Conservation (phyloP, 2,797 vertebrate genomes). For the Loris lydekkerianus region DNA sequence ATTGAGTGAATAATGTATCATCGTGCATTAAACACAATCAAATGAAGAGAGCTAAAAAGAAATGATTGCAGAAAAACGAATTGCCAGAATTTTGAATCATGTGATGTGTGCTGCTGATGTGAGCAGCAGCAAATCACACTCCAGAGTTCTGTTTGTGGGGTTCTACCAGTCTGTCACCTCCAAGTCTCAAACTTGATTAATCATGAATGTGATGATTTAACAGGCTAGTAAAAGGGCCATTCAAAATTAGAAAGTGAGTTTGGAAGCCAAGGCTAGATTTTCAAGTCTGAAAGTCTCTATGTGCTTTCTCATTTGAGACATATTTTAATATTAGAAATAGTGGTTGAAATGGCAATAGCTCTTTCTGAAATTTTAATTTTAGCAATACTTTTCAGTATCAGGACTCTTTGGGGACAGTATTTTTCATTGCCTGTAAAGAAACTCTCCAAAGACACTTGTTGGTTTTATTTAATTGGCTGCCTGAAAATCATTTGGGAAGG, state of each 20-base stretch:
- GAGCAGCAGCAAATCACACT: background rate
- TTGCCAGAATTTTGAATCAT: slow-evolving; percentile 46
- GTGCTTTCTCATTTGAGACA: background rate
- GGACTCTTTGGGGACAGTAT: slow-evolving; percentile 18
- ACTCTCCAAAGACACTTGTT: background rate
- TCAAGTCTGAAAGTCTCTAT: background rate
- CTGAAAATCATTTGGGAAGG: background rate
- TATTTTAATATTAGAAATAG: slow-evolving; percentile 47
- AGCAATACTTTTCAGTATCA: background rate
- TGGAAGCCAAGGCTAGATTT: background rate
- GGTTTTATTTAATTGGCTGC: background rate
- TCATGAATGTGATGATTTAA: slow-evolving; percentile 61
- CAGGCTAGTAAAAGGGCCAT: background rate
- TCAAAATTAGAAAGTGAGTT: slow-evolving; percentile 33
- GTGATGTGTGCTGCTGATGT: background rate
- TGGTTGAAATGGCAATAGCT: background rate
- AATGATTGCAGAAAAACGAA: slow-evolving; percentile 77
- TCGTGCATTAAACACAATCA: slow-evolving; percentile 71
- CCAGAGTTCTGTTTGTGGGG: background rate
- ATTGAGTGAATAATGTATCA: slow-evolving; percentile 77
- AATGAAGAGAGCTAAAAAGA: slow-evolving; percentile 73
- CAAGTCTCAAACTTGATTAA: slow-evolving; percentile 53
- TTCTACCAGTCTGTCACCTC: slow-evolving; percentile 11
- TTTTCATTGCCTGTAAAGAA: slow-evolving; percentile 17
- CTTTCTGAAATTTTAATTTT: slow-evolving; percentile 24